Conservation (phyloP, 2,888 invertebrate species). For the Diarsia mendica region DNA sequence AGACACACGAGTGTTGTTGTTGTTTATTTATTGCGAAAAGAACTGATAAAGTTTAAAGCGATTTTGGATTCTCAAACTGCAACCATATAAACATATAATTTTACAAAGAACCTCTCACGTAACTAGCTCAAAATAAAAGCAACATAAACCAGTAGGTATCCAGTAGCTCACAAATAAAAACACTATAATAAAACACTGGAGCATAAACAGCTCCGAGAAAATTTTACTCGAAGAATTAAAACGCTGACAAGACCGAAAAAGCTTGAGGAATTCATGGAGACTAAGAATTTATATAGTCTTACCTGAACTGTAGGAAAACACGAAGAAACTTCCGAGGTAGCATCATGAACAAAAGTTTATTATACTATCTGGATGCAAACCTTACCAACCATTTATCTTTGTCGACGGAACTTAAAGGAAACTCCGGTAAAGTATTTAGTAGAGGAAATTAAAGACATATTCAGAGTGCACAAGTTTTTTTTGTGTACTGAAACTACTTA, state of each 20-base stretch:
- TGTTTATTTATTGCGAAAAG: too few relatives aligned
- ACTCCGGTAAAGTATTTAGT: constrained; percentile 77
- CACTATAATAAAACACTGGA: constrained; percentile 38
- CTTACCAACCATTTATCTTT: constrained; percentile 79
- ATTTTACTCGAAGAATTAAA: constrained; percentile 64
- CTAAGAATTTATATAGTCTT: constrained; percentile 75
- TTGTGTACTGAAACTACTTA: constrained; percentile 70
- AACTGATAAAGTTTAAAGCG: not conserved
- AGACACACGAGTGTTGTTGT: too few relatives aligned
- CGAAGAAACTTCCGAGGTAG: constrained; percentile 66
- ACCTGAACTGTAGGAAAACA: constrained; percentile 74
- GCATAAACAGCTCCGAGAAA: constrained; percentile 50
- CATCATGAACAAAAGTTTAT: constrained; percentile 80
- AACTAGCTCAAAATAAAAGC: constrained; percentile 9
- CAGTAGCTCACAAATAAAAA: constrained; percentile 47
- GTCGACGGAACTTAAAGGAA: constrained; percentile 76
- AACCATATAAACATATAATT: constrained; percentile 6
- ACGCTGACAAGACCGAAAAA: constrained; percentile 67
- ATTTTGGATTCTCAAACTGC: constrained; percentile 3
- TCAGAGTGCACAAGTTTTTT: constrained; percentile 68
- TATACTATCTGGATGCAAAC: constrained; percentile 82
- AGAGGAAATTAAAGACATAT: constrained; percentile 80
- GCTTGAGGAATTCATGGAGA: constrained; percentile 59
- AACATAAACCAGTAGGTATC: constrained; percentile 28
- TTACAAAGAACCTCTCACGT: constrained; percentile 11